Evolutionary conservation across 1,140 invertebrate species (phyloP).

Genomic region (Nephotettix cincticeps): DNA sequence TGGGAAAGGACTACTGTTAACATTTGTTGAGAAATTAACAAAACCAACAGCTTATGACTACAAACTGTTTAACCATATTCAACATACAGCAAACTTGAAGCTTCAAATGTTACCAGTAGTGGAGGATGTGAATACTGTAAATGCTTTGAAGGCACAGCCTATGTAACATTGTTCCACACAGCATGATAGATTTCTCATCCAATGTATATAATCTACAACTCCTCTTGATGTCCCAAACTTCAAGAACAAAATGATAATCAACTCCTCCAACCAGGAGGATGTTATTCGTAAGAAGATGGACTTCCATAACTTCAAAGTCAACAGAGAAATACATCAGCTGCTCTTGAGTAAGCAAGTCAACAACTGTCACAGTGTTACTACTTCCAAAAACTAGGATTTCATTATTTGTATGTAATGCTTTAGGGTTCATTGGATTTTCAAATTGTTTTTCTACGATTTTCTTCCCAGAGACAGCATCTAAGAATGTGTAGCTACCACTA

Average conservation of each 20-base stretch:
- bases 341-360: background rate
- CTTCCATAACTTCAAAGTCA: slow-evolving; percentile 3
- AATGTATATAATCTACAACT: background rate
- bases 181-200: background rate
- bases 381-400: background rate
- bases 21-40: too few species aligned
- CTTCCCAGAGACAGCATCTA: background rate
- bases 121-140: background rate
- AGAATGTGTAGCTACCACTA: slow-evolving; percentile 1
- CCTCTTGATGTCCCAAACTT: slow-evolving; percentile 5
- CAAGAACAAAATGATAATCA: background rate
- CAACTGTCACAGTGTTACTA: background rate
- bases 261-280: slow-evolving; percentile 1
- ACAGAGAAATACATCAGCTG: background rate
- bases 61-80: too few species aligned
- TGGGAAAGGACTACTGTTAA: too few species aligned
- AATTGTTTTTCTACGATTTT: slow-evolving; percentile 2
- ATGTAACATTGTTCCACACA: background rate
- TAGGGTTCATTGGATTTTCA: background rate
- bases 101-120: background rate
- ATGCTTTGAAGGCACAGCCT: background rate
- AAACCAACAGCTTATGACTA: too few species aligned
- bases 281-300: background rate
- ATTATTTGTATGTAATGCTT: background rate
- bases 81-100: too few species aligned